Evolutionary conservation across 2,888 invertebrate species (phyloP).

Genomic region (Pseudococcus longispinus): DNA sequence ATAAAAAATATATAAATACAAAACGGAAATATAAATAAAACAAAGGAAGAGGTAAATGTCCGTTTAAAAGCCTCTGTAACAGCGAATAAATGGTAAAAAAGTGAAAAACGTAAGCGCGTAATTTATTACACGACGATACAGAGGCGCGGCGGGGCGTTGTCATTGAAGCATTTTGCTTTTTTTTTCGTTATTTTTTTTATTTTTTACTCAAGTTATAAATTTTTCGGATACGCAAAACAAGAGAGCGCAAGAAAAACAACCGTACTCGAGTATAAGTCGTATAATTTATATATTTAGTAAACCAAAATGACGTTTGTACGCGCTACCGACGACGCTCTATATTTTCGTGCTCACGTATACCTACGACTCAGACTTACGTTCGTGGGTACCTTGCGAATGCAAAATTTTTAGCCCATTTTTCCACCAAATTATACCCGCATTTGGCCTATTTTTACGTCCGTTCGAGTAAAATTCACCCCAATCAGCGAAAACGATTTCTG

Average conservation of each 20-base stretch:
- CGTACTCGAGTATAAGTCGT: neutral
- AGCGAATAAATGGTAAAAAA: constrained; percentile 22
- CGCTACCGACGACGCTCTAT: neutral
- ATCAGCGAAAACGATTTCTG: neutral
- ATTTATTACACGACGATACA: neutral
- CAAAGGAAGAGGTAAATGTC: constrained; percentile 26
- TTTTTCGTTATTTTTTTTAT: neutral
- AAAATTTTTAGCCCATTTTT: neutral
- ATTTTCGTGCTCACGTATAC: neutral
- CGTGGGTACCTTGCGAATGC: neutral
- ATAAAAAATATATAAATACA: neutral
- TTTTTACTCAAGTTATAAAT: neutral
- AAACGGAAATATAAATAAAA: constrained; percentile 26
- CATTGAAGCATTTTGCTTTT: neutral
- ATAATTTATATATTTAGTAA: constrained; percentile 8
- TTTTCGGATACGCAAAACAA: neutral
- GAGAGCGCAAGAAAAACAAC: neutral
- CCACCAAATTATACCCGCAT: neutral
- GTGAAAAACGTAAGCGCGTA: constrained; percentile 22
- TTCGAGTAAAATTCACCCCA: neutral
- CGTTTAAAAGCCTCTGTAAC: constrained; percentile 2
- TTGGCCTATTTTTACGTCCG: neutral
- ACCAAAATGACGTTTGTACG: neutral
- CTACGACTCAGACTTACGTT: neutral
- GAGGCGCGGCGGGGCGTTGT: neutral